A percentile compares a stretch with the other conserved stretches of the same genome.
phyloP scores from a whole-genome alignment of 2,797 vertebrate species.

The Myotis planiceps region DNA sequence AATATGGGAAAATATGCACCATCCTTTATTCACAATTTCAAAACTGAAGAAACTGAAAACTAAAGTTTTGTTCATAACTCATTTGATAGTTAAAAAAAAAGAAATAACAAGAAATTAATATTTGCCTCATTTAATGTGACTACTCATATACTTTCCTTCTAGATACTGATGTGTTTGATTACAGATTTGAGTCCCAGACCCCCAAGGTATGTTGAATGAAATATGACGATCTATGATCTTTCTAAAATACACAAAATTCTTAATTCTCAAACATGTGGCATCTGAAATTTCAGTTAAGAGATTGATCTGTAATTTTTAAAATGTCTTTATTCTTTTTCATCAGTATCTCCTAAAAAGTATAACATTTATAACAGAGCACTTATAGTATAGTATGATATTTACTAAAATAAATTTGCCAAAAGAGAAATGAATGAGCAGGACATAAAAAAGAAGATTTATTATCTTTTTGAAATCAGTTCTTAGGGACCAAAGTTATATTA shows the following conservation, averaged over 20 bases:
- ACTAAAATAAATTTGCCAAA: constrained; percentile 34
- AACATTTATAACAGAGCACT: not conserved
- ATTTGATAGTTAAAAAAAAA: not conserved
- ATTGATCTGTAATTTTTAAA: not conserved
- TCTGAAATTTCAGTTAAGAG: not conserved
- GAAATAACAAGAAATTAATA: not conserved
- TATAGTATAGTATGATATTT: not conserved
- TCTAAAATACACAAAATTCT: constrained; percentile 24
- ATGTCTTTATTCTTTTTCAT: not conserved
- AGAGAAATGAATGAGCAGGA: not conserved
- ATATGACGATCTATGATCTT: not conserved
- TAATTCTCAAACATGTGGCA: not conserved
- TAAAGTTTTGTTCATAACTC: not conserved
- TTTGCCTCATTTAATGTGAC: not conserved
- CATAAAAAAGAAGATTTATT: not conserved
- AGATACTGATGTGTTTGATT: not conserved
- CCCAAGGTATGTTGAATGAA: not conserved
- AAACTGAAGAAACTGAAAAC: constrained; percentile 35
- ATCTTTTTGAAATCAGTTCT: constrained; percentile 5
- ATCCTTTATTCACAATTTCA: not conserved
- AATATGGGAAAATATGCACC: not conserved
- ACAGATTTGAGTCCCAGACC: not conserved
- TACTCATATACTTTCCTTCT: not conserved
- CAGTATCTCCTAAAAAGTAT: not conserved
- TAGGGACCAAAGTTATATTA: not conserved